Evolutionary conservation across 1,140 invertebrate species (phyloP).

Genomic region (Drosophila asahinai): DNA sequence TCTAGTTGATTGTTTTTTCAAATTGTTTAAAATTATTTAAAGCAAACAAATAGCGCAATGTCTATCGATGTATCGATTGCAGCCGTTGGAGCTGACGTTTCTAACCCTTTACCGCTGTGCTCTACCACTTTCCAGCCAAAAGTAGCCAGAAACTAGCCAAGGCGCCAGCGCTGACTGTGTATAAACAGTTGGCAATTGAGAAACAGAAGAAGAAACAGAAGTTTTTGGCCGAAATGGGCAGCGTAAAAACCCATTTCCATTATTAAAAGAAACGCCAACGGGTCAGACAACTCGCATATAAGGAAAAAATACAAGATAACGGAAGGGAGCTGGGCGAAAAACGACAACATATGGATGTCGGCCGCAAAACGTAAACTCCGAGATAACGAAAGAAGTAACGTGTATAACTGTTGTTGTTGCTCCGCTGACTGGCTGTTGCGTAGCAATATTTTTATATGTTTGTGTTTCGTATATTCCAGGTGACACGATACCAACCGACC

Average conservation of each 20-base stretch:
- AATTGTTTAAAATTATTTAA: neutral
- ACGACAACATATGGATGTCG: conserved; percentile 41
- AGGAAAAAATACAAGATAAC: conserved; percentile 7
- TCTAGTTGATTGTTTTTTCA: no score
- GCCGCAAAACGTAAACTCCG: conserved; percentile 26
- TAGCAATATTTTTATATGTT: conserved; percentile 9
- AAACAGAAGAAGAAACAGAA: conserved; percentile 28
- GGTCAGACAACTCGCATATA: conserved; percentile 20
- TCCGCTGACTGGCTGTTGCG: conserved; percentile 17
- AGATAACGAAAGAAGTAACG: conserved; percentile 41
- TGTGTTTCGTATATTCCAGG: neutral
- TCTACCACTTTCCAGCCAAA: neutral
- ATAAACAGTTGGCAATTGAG: conserved; percentile 73
- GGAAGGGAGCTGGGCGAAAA: neutral
- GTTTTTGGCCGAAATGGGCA: conserved; percentile 38
- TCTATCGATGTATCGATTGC: conserved; percentile 6
- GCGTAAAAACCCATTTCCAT: conserved; percentile 37
- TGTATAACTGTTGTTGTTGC: conserved; percentile 15
- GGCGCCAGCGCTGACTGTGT: conserved; percentile 43
- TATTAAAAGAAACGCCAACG: conserved; percentile 25
- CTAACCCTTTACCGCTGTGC: neutral
- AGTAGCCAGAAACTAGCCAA: conserved; percentile 17
- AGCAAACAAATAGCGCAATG: neutral
- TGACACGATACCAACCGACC: conserved; percentile 28
- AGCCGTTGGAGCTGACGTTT: neutral